Base-by-base conservation (phyloP, 2,888 invertebrate species). In the Drosophila planitibia region DNA sequence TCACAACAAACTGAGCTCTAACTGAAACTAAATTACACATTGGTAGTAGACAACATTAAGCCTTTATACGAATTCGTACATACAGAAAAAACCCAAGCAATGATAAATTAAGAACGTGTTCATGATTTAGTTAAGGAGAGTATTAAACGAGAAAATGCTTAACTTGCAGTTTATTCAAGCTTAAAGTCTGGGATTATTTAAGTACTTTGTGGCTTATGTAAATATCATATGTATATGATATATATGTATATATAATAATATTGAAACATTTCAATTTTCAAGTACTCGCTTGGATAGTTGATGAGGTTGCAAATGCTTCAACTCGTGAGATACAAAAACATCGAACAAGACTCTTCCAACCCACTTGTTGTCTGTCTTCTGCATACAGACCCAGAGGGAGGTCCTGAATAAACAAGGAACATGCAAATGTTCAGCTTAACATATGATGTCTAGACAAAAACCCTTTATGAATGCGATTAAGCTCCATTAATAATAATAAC, bases 11-110 rank as follows among this genome's bases (percentile, higher is more conserved):
- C 5, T 19, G 16, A 5, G 35, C 25, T 25, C 37, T 35, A 39
- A 7, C 44, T 49, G 12, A 35, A 49, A 60, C 35, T 30, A 37
- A 61, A 52, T 58, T 58, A 22, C 16, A 32, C 30, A 12, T 22
- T 32, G n/a, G 6, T 7, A 16, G 4, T 4, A 1, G 7, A n/a
- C 28, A 39, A 37, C 22, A n/a, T 44, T 22, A 22, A 47, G 47
- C 22, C 47, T 9, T 47, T 16, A 25, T 16, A 9, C 16, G 9
- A 47, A 47, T 47, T 25, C 4, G 16, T 4, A 25, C 9, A 25
- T 19, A 4, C 16, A 22, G 5, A 47, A 25, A 47, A 7, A 25
- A 47, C 7, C 7, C 16, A 47, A 16, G 4, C 47, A 47, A 7
- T 47, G 7, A 14, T 16, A 47, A 47, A 22, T 47, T 22, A 22